Evolutionary conservation across 2,113 vertebrate species (phyloP).

Genomic region (Protobothrops flavoviridis): DNA sequence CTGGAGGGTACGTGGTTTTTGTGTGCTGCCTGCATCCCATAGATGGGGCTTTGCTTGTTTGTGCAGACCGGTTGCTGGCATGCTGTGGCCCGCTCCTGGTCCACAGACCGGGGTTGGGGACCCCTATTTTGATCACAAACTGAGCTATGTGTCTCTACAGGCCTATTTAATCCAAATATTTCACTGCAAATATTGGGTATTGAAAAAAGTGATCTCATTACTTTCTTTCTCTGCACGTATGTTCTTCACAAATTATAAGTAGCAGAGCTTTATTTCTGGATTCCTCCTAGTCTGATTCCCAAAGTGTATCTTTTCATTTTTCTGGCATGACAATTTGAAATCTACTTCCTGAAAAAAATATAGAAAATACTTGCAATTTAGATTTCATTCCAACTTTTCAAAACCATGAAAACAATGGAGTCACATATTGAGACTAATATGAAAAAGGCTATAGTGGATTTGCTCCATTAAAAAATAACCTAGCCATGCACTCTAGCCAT

Average conservation of each 20-base stretch:
- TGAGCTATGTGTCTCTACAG: background rate
- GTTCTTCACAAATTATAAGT: background rate
- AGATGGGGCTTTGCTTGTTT: no score
- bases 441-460: background rate
- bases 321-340: background rate
- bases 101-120: no score
- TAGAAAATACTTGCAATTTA: slow-evolving; percentile 10
- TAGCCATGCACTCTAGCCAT: background rate
- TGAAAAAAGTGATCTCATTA: background rate
- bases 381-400: slow-evolving; percentile 28
- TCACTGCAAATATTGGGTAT: no score
- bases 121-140: no score
- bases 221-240: background rate
- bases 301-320: background rate
- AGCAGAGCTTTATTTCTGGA: background rate
- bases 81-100: no score
- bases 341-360: background rate
- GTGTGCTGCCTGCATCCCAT: no score
- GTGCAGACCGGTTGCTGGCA: no score
- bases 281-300: background rate
- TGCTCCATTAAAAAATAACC: background rate
- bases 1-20: no score
- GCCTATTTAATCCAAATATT: background rate
- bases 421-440: background rate
- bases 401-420: background rate